These are phyloP conservation scores for Platycheirus albimanus DNA, from an alignment of 2,888 invertebrate genomes.

Conservation along the genomic window DNA sequence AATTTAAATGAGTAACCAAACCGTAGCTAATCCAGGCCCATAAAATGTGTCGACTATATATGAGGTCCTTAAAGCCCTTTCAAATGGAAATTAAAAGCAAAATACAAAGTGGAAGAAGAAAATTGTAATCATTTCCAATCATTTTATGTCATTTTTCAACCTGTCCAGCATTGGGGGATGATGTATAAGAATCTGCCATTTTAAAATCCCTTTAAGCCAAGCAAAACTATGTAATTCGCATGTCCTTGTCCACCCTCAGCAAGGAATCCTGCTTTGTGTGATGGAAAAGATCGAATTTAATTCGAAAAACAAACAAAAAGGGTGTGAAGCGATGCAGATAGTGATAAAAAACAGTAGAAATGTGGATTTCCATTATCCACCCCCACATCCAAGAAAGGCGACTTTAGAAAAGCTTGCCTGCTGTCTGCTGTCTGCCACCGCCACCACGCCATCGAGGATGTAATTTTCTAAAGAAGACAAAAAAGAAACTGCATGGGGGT, in stretches of 20 bases:
- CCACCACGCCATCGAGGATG: constrained; percentile 5
- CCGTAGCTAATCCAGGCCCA: constrained; percentile 63
- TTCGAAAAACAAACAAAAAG: constrained; percentile 74
- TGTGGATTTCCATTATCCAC: constrained; percentile 67
- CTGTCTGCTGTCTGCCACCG: no score
- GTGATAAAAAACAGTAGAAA: constrained; percentile 40
- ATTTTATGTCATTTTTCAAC: constrained; percentile 73
- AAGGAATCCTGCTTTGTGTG: no score
- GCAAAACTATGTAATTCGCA: constrained; percentile 57
- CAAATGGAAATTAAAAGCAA: constrained; percentile 55
- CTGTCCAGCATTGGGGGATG: constrained; percentile 43
- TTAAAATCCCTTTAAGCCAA: constrained; percentile 61
- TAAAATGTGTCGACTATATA: constrained; percentile 17
- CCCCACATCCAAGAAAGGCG: constrained; percentile 53
- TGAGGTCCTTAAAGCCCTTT: constrained; percentile 31
- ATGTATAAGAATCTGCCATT: constrained; percentile 29
- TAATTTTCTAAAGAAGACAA: constrained; percentile 53
- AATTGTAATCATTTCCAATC: constrained; percentile 56
- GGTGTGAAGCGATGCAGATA: constrained; percentile 75
- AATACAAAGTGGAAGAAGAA: constrained; percentile 8
- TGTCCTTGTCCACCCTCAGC: constrained; percentile 45
- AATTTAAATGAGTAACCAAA: constrained; percentile 65
- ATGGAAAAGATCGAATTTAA: constrained; percentile 72
- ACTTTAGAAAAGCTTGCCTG: constrained; percentile 1
- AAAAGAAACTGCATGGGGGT: constrained; percentile 49